phyloP scores from a whole-genome alignment of 2,888 invertebrate genomes.

The Lomographa bimaculata region DNA sequence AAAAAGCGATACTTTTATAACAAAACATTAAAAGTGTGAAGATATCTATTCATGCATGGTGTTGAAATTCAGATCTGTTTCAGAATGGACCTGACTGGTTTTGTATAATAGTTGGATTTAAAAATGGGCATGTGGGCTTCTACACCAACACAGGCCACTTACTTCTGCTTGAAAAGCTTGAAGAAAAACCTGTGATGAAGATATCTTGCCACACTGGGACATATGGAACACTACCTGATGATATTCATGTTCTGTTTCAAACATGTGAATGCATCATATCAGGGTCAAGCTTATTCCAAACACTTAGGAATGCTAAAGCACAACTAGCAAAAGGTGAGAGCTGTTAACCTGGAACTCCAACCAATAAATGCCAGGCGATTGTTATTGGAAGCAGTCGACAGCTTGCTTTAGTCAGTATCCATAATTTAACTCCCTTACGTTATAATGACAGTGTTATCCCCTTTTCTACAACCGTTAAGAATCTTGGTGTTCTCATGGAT shows the following conservation, averaged over 20 bases:
- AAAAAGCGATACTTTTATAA: no score
- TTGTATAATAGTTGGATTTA: slow-evolving; percentile 93
- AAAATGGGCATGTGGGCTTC: slow-evolving; percentile 92
- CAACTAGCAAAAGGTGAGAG: slow-evolving; percentile 90
- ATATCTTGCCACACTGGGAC: slow-evolving; percentile 90
- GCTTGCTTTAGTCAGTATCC: no score
- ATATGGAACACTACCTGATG: slow-evolving; percentile 84
- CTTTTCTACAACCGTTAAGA: no score
- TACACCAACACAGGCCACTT: slow-evolving; percentile 94
- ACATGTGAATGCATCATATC: slow-evolving; percentile 88
- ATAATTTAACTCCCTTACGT: no score
- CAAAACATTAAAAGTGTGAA: no score
- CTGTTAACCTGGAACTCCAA: no score
- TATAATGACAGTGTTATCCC: no score
- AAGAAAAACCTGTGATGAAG: slow-evolving; percentile 90
- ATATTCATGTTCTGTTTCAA: slow-evolving; percentile 89
- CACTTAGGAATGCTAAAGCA: slow-evolving; percentile 89
- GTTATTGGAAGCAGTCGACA: no score
- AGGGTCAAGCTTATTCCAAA: slow-evolving; percentile 91
- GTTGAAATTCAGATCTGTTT: no score
- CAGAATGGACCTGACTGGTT: slow-evolving; percentile 95
- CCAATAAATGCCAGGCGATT: no score
- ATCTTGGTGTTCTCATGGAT: no score
- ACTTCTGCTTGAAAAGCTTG: slow-evolving; percentile 92
- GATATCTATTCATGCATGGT: no score